phyloP scores from a whole-genome alignment of 2,888 invertebrate species.

The Chesias legatella region DNA sequence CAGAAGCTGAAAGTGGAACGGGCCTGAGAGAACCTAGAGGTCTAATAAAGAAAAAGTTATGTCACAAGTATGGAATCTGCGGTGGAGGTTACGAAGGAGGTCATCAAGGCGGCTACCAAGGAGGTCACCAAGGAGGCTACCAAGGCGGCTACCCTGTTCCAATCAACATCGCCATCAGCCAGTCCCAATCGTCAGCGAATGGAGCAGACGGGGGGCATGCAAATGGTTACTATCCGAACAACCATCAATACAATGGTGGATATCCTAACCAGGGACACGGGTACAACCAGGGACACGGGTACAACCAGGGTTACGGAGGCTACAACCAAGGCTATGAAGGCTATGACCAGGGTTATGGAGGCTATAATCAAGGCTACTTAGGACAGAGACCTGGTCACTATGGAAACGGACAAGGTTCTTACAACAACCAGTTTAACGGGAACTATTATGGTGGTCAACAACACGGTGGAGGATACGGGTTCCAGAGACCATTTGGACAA shows the following conservation, averaged over 20 bases:
- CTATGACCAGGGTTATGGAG: conserved; percentile 35
- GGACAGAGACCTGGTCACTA: conserved; percentile 46
- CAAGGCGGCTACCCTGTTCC: conserved; percentile 37
- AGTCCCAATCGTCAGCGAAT: conserved; percentile 65
- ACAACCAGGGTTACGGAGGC: conserved; percentile 30
- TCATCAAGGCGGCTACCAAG: conserved; percentile 27
- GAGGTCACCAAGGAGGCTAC: conserved; percentile 33
- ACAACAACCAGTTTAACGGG: conserved; percentile 67
- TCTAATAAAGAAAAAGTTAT: conserved; percentile 45
- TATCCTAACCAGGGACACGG: conserved; percentile 22
- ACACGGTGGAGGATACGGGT: conserved; percentile 44
- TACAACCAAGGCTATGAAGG: conserved; percentile 28
- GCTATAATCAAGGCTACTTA: conserved; percentile 43
- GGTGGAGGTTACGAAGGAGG: conserved; percentile 30
- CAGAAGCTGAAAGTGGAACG: conserved; percentile 38
- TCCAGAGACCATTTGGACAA: conserved; percentile 45
- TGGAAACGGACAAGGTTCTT: conserved; percentile 51
- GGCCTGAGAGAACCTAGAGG: conserved; percentile 43
- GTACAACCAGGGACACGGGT: conserved; percentile 25
- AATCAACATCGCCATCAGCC: conserved; percentile 71
- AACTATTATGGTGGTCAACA: conserved; percentile 52
- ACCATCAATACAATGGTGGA: conserved; percentile 49
- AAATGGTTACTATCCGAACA: conserved; percentile 51
- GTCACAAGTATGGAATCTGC: conserved; percentile 55
- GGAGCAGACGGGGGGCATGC: conserved; percentile 56